A percentile compares a stretch with the other conserved stretches of the same genome.
Conservation (phyloP, 2,888 invertebrate species). For the Poecilus cupreus region DNA sequence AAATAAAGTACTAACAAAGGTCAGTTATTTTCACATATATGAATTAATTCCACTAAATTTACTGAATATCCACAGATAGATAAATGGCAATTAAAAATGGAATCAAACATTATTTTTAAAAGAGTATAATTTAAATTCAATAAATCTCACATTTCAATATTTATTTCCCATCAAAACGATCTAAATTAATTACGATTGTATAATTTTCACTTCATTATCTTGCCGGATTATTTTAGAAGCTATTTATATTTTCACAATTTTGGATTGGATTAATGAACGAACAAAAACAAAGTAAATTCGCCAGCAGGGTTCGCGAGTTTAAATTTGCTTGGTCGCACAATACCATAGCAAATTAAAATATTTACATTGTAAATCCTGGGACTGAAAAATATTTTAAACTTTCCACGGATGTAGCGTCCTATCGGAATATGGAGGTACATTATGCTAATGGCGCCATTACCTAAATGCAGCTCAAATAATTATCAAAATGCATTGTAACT, state of each 20-base stretch:
- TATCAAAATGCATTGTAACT: neutral
- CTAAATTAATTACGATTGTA: too few species aligned
- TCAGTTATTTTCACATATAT: too few species aligned
- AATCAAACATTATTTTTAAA: too few species aligned
- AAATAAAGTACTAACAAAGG: too few species aligned
- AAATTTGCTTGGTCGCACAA: neutral
- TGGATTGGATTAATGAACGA: neutral
- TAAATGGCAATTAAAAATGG: too few species aligned
- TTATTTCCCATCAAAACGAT: too few species aligned
- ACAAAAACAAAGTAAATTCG: neutral
- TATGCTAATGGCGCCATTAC: neutral
- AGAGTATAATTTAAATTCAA: too few species aligned
- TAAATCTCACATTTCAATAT: too few species aligned
- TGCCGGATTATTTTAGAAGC: too few species aligned
- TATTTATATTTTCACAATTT: neutral
- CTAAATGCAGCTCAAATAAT: neutral
- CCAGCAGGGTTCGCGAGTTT: neutral
- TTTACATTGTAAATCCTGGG: neutral
- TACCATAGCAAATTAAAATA: neutral
- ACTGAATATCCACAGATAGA: too few species aligned
- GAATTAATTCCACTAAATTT: too few species aligned
- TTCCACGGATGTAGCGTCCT: neutral
- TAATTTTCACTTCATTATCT: too few species aligned
- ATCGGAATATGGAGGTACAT: neutral
- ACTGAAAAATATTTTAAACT: neutral